Evolutionary conservation across 2,888 invertebrate species (phyloP).

Genomic region (Andrena fulva): DNA sequence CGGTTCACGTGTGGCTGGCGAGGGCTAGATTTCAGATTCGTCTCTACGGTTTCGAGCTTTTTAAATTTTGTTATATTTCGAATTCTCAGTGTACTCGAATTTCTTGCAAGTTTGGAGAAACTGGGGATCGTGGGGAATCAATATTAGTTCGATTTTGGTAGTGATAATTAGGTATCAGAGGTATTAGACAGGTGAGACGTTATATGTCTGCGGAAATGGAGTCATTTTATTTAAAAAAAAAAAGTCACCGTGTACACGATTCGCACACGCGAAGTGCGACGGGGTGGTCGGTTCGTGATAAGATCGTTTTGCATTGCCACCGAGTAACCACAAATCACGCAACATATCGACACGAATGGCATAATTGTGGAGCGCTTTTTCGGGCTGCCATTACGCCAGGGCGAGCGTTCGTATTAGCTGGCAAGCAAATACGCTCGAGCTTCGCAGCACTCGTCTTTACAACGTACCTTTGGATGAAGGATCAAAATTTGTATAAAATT

Average conservation of each 20-base stretch:
- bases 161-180: too few species aligned
- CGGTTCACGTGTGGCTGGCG: too few species aligned
- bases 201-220: too few species aligned
- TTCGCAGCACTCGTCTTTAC: neutral
- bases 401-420: conserved; percentile 49
- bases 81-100: too few species aligned
- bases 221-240: too few species aligned
- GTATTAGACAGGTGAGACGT: too few species aligned
- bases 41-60: too few species aligned
- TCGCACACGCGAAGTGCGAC: conserved; percentile 26
- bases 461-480: conserved; percentile 10
- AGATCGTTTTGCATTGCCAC: conserved; percentile 61
- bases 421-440: neutral
- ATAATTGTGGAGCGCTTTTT: conserved; percentile 62
- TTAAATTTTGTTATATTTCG: too few species aligned
- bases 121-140: too few species aligned
- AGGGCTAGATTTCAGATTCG: too few species aligned
- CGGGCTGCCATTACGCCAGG: conserved; percentile 39
- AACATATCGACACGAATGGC: conserved; percentile 69
- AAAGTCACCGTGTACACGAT: neutral
- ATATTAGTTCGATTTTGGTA: too few species aligned
- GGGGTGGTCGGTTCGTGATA: conserved; percentile 63
- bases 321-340: conserved; percentile 69
- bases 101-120: too few species aligned
- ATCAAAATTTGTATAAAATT: neutral